Conservation (phyloP, 2,797 vertebrate genomes). For the Iguana delicatissima region DNA sequence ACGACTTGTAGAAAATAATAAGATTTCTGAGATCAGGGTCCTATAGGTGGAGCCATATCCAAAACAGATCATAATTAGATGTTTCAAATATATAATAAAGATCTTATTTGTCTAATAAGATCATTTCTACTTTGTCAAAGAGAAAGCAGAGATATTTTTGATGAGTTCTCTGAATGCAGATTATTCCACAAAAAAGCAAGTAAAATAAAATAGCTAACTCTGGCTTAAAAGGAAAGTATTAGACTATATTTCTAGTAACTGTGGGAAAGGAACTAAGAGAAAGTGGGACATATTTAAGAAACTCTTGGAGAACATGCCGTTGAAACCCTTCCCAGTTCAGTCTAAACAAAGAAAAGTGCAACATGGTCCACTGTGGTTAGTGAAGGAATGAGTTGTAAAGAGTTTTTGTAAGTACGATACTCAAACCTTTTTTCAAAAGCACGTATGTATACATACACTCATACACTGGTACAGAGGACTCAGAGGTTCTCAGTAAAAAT, state of each 20-base stretch:
- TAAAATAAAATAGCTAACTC: constrained; percentile 61
- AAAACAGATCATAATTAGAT: no score
- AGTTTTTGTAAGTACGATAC: constrained; percentile 74
- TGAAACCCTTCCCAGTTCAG: constrained; percentile 76
- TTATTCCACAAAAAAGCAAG: constrained; percentile 47
- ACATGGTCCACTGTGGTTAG: constrained; percentile 72
- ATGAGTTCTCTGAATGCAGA: constrained; percentile 11
- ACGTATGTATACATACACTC: constrained; percentile 47
- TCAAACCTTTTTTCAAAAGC: constrained; percentile 66
- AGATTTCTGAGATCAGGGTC: no score
- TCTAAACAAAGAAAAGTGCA: constrained; percentile 72
- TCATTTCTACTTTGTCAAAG: neutral
- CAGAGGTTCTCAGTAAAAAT: constrained; percentile 73
- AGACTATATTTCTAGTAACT: constrained; percentile 57
- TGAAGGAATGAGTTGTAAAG: constrained; percentile 76
- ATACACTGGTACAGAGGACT: constrained; percentile 55
- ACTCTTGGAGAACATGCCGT: constrained; percentile 62
- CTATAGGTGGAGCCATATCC: no score
- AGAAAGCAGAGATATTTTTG: neutral
- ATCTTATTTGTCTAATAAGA: neutral
- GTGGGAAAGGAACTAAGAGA: constrained; percentile 62
- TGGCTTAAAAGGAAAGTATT: constrained; percentile 52
- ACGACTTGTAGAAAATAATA: no score
- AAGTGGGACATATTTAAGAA: constrained; percentile 74
- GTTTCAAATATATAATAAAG: neutral